Evolutionary conservation across 2,113 vertebrate genomes (phyloP).

Genomic region (Chloropsis hardwickii): DNA sequence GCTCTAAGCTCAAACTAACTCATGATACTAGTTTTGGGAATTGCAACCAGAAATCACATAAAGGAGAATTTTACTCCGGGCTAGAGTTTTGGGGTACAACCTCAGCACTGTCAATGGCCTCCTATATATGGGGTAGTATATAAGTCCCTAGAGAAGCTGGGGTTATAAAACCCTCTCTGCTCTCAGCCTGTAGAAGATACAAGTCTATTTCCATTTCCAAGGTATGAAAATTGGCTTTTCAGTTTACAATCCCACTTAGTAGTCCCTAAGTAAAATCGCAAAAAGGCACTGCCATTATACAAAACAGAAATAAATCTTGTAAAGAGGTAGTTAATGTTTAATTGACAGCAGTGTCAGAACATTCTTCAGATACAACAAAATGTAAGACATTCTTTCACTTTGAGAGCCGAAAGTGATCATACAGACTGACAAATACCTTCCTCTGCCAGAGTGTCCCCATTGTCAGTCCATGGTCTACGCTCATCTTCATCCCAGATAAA

Average conservation of each 20-base stretch:
- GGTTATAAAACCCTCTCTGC: neutral
- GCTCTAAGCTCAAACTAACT: neutral
- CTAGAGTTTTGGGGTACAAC: neutral
- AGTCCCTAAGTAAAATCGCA: neutral
- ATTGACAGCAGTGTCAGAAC: neutral
- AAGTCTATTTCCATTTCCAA: neutral
- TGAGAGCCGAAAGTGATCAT: neutral
- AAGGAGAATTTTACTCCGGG: neutral
- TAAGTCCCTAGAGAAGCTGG: neutral
- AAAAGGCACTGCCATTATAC: neutral
- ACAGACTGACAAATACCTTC: neutral
- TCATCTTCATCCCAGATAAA: neutral
- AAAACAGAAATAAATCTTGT: neutral
- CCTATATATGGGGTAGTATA: fast-evolving
- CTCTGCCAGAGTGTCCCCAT: neutral
- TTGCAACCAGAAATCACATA: neutral
- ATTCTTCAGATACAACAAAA: neutral
- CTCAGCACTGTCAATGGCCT: neutral
- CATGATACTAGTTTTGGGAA: neutral
- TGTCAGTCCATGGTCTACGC: neutral
- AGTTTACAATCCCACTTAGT: neutral
- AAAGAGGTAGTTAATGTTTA: neutral
- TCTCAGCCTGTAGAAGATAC: neutral
- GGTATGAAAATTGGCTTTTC: neutral
- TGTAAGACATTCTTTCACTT: neutral